phyloP scores from a whole-genome alignment of 2,888 invertebrate species.

The Drosophila buzzatii region DNA sequence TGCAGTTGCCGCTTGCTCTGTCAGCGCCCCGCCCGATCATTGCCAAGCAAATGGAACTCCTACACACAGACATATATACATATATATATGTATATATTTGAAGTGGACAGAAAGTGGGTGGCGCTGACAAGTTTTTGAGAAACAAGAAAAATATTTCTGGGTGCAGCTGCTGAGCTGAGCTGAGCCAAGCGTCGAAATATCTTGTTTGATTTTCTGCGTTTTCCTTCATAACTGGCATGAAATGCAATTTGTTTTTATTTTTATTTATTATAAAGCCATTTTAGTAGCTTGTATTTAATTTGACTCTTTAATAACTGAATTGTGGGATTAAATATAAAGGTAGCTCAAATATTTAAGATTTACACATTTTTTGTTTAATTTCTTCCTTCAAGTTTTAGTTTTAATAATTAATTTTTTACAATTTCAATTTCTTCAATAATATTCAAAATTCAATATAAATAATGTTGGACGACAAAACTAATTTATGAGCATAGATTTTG shows the following conservation, averaged over 20 bases:
- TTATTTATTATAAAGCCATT: conserved; percentile 15
- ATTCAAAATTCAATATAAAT: too few species aligned
- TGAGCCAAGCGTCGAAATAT: conserved; percentile 10
- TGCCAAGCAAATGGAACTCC: conserved; percentile 48
- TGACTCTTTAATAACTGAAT: not conserved
- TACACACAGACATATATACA: conserved; percentile 36
- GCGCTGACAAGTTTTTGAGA: conserved; percentile 68
- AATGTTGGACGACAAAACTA: too few species aligned
- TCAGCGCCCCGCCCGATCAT: conserved; percentile 67
- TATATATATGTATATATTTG: not conserved
- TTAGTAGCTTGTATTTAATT: conserved; percentile 15
- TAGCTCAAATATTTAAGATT: too few species aligned
- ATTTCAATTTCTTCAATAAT: too few species aligned
- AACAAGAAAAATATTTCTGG: conserved; percentile 69
- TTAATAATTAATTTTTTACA: too few species aligned
- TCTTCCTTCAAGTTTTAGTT: too few species aligned
- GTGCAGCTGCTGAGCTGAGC: conserved; percentile 61
- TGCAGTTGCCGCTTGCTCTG: conserved; percentile 57
- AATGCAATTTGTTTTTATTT: conserved; percentile 48
- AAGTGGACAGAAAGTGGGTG: conserved; percentile 70
- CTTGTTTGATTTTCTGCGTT: conserved; percentile 24
- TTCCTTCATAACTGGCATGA: conserved; percentile 41
- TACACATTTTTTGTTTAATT: too few species aligned
- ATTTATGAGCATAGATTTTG: too few species aligned
- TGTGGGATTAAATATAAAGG: not conserved